Conservation (phyloP, 35 echinoderm and acorn worm genomes). For the Diadema setosum region DNA sequence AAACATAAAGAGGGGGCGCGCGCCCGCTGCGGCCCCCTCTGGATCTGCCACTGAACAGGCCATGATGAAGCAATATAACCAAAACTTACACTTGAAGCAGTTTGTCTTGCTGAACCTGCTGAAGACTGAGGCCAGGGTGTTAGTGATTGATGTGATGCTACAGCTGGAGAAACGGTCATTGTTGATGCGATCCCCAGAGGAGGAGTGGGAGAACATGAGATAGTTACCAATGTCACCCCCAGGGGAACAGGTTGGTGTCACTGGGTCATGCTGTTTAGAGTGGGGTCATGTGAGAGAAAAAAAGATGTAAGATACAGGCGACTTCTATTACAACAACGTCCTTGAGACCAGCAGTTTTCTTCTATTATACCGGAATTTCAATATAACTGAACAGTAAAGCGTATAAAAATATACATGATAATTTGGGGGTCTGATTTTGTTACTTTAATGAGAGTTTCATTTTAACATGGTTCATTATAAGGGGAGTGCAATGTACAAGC, state of each 20-base stretch:
- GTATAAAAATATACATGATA: too few relatives aligned
- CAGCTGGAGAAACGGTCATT: slow-evolving; percentile 80
- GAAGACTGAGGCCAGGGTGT: slow-evolving; percentile 33
- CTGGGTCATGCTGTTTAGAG: slow-evolving; percentile 72
- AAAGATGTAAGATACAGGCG: too few relatives aligned
- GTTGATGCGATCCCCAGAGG: slow-evolving; percentile 49
- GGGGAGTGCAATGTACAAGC: too few relatives aligned
- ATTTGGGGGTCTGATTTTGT: too few relatives aligned
- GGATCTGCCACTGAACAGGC: slow-evolving; percentile 75
- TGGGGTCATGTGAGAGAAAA: not conserved
- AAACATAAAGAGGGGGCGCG: too few relatives aligned
- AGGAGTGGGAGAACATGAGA: slow-evolving; percentile 90
- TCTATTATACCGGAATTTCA: too few relatives aligned
- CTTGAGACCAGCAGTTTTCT: too few relatives aligned
- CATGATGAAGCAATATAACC: not conserved
- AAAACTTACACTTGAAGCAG: slow-evolving; percentile 72
- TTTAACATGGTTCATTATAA: too few relatives aligned
- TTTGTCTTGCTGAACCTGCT: not conserved
- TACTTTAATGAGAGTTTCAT: not conserved
- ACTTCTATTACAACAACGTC: too few relatives aligned
- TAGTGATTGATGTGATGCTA: slow-evolving; percentile 49
- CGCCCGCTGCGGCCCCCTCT: too few relatives aligned
- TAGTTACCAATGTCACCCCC: slow-evolving; percentile 68
- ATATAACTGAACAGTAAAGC: too few relatives aligned
- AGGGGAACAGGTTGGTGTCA: slow-evolving; percentile 28